phyloP scores from a whole-genome alignment of 2,113 vertebrate genomes.

The Ornithorhynchus anatinus region DNA sequence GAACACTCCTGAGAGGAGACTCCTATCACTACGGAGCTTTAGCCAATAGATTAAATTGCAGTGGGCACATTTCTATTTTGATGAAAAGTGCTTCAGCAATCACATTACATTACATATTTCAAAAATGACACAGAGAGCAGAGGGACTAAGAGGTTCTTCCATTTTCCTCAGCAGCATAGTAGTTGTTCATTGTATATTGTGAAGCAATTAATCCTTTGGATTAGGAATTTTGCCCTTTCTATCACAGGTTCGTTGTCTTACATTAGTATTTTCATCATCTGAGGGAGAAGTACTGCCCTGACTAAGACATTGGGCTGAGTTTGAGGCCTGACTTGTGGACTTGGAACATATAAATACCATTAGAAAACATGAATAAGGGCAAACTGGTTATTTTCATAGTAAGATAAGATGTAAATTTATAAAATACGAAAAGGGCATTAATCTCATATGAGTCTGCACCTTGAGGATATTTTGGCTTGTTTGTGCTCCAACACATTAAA shows the following conservation, averaged over 20 bases:
- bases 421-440: background rate
- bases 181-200: background rate
- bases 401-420: background rate
- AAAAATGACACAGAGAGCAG: background rate
- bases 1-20: no score
- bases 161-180: background rate
- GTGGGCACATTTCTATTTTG: background rate
- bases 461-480: conserved; percentile 3
- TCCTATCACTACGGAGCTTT: no score
- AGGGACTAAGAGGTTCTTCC: background rate
- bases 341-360: background rate
- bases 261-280: background rate
- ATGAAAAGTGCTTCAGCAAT: background rate
- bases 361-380: background rate
- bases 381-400: background rate
- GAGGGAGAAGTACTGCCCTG: background rate
- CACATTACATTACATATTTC: background rate
- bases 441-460: background rate
- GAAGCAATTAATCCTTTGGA: background rate
- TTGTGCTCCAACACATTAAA: conserved; percentile 8
- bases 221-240: background rate
- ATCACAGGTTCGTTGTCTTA: background rate
- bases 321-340: background rate
- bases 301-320: background rate
- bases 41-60: background rate